A percentile compares a stretch with the other conserved stretches of the same genome.
Conservation (phyloP, 1,140 invertebrate species). For the Oncopodura yosiiana region DNA sequence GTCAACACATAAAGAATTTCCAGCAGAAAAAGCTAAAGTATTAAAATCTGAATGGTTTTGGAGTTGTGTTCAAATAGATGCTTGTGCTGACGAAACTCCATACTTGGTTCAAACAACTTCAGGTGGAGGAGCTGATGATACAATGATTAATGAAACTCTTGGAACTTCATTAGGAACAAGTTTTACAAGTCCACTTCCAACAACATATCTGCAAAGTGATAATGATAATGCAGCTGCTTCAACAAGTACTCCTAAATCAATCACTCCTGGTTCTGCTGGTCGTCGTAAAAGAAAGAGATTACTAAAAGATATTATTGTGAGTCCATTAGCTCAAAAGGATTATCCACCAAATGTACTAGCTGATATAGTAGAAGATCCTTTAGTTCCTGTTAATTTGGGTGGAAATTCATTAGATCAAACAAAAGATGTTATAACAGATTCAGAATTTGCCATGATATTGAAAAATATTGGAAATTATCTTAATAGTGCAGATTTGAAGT, state of each 20-base stretch:
- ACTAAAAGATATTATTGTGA: conserved; percentile 40
- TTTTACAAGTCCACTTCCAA: conserved; percentile 23
- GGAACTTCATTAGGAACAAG: conserved; percentile 22
- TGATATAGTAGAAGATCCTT: conserved; percentile 13
- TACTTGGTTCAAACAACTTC: conserved; percentile 53
- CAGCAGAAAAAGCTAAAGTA: conserved; percentile 50
- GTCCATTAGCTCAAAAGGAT: conserved; percentile 15
- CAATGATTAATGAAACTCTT: conserved; percentile 9
- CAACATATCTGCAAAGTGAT: conserved; percentile 1
- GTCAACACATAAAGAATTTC: conserved; percentile 25
- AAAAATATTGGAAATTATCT: conserved; percentile 22
- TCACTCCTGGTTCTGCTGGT: conserved; percentile 18
- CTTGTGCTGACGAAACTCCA: conserved; percentile 76
- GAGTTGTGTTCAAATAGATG: conserved; percentile 90
- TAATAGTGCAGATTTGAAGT: conserved; percentile 35
- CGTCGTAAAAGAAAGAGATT: conserved; percentile 61
- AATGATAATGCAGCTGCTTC: conserved; percentile 20
- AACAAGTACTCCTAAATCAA: conserved; percentile 20
- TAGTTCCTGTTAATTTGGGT: conserved; percentile 20
- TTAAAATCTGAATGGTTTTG: conserved; percentile 95
- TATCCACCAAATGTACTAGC: conserved; percentile 4
- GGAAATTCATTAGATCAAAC: conserved; percentile 26
- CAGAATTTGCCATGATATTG: conserved; percentile 23
- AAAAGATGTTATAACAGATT: conserved; percentile 23
- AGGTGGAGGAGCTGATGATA: conserved; percentile 11